phyloP scores from a whole-genome alignment of 2,113 vertebrate genomes.

The Myotis davidii region DNA sequence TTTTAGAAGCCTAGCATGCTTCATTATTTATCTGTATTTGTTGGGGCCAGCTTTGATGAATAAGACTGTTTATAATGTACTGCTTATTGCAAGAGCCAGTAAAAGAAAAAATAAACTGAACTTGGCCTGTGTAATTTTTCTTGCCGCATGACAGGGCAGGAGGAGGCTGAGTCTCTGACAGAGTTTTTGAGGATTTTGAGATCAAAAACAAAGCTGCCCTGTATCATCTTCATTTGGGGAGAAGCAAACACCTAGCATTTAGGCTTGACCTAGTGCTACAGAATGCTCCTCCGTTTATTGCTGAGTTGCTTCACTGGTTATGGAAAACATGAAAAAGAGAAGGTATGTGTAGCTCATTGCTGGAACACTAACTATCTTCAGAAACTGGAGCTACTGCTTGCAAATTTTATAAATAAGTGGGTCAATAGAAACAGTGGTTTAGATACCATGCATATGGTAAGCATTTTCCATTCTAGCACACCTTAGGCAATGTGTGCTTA shows the following conservation, averaged over 20 bases:
- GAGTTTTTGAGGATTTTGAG: conserved; percentile 16
- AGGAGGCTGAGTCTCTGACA: conserved; percentile 55
- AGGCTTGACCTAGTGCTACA: neutral
- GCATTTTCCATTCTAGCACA: neutral
- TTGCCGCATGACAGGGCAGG: conserved; percentile 46
- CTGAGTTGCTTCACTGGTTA: neutral
- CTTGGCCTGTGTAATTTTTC: conserved; percentile 73
- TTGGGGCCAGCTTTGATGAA: conserved; percentile 57
- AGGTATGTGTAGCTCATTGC: neutral
- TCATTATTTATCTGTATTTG: conserved; percentile 78
- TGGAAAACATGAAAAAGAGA: neutral
- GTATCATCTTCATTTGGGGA: neutral
- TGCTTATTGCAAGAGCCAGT: conserved; percentile 34
- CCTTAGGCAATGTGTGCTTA: neutral
- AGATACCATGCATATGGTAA: neutral
- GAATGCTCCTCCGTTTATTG: neutral
- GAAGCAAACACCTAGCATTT: neutral
- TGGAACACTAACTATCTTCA: neutral
- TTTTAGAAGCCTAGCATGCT: conserved; percentile 58
- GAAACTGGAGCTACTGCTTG: neutral
- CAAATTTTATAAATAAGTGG: conserved; percentile 8
- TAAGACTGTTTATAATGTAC: conserved; percentile 33
- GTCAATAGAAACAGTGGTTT: neutral
- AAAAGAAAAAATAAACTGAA: conserved; percentile 72
- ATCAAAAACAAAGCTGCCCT: conserved; percentile 42